Conservation (phyloP, 2,113 vertebrate species). For the Dasypus novemcinctus region DNA sequence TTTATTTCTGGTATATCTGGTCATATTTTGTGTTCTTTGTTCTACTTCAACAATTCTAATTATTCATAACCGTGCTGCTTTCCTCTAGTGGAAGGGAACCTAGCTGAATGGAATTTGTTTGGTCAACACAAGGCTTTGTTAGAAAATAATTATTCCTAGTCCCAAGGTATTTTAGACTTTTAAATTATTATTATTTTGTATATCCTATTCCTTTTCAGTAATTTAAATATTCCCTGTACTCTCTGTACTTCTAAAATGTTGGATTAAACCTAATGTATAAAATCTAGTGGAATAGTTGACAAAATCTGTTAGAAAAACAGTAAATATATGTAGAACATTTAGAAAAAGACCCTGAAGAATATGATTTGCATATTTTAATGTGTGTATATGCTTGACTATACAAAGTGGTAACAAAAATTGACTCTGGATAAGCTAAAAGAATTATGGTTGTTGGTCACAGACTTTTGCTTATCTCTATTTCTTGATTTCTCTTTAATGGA, state of each 20-base stretch:
- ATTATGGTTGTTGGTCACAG: neutral
- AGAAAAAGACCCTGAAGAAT: neutral
- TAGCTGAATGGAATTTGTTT: constrained; percentile 11
- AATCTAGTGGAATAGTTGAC: neutral
- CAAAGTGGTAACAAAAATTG: neutral
- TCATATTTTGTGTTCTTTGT: neutral
- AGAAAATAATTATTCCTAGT: constrained; percentile 19
- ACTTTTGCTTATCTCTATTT: neutral
- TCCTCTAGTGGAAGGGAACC: neutral
- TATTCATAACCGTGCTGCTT: constrained; percentile 1
- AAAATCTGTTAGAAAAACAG: neutral
- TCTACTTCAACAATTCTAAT: neutral
- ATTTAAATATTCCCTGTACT: neutral
- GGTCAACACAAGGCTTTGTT: neutral
- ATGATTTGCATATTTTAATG: neutral
- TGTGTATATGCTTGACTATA: neutral
- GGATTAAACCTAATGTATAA: neutral
- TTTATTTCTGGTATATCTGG: neutral
- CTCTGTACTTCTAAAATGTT: neutral
- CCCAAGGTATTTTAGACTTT: neutral
- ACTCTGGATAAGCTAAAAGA: neutral
- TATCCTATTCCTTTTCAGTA: neutral
- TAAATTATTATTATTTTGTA: neutral
- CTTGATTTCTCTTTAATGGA: constrained; percentile 28
- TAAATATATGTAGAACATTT: neutral